A percentile compares a stretch with the other conserved stretches of the same genome.
Conservation (phyloP, 2,113 vertebrate genomes). For the Laticauda colubrina region DNA sequence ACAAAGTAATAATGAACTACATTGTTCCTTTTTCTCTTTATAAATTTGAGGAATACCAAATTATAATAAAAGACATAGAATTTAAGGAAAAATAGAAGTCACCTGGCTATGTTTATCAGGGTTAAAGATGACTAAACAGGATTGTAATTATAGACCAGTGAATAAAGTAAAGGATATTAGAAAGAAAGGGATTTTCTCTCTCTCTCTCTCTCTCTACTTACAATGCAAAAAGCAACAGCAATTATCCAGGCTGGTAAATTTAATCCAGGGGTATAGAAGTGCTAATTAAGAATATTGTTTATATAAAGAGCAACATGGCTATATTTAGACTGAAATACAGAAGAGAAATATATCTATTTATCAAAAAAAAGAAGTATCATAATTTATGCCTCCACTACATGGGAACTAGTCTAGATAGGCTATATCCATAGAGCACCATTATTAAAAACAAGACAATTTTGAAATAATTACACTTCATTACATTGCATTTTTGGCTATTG, state of each 20-base stretch:
- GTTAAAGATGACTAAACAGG: slow-evolving; percentile 26
- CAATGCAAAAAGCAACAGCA: slow-evolving; percentile 7
- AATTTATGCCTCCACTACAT: background rate
- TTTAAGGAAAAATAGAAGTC: slow-evolving; percentile 12
- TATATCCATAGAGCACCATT: background rate
- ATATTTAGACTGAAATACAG: slow-evolving; percentile 27
- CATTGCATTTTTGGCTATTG: background rate
- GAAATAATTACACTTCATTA: background rate
- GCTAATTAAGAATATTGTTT: slow-evolving; percentile 16
- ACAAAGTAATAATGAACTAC: background rate
- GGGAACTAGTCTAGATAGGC: background rate
- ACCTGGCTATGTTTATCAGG: background rate
- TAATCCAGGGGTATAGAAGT: slow-evolving; percentile 14
- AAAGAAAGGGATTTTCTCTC: background rate
- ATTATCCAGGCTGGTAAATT: slow-evolving; percentile 19
- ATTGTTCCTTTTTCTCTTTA: background rate
- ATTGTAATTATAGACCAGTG: slow-evolving; percentile 7
- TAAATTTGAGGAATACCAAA: background rate
- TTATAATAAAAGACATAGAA: background rate
- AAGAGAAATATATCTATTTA: background rate
- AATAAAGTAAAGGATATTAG: background rate
- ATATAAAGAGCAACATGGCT: slow-evolving; percentile 5
- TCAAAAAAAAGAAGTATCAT: background rate
- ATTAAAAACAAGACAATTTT: background rate
- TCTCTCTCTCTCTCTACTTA: background rate